phyloP scores from a whole-genome alignment of 2,113 vertebrate genomes.

The Clarias batrachus region DNA sequence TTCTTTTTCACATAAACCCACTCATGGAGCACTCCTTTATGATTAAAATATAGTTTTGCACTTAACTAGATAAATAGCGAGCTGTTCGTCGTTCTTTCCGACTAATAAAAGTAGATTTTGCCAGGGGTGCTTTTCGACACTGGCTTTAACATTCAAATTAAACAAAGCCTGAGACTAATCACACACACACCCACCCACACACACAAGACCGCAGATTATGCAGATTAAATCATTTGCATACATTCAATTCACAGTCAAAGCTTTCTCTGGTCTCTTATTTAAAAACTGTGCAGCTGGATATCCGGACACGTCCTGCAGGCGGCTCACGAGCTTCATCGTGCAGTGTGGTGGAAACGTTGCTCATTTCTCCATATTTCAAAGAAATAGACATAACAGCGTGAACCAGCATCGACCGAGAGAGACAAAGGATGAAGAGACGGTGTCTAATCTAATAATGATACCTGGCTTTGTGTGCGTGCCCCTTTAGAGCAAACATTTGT shows the following conservation, averaged over 20 bases:
- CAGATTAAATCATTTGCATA: constrained; percentile 1
- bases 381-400: background rate
- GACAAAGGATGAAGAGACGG: background rate
- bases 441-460: background rate
- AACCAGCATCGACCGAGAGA: background rate
- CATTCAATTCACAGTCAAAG: background rate
- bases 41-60: background rate
- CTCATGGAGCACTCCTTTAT: background rate
- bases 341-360: background rate
- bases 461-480: background rate
- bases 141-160: constrained; percentile 39
- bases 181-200: background rate
- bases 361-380: background rate
- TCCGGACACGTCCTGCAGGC: background rate
- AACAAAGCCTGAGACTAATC: constrained; percentile 41
- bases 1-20: background rate
- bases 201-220: background rate
- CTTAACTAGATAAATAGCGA: background rate
- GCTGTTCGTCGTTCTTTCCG: background rate
- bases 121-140: constrained; percentile 42
- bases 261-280: too few species aligned
- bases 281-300: background rate
- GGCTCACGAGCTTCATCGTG: background rate
- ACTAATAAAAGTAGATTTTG: background rate
- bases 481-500: background rate